phyloP scores from a whole-genome alignment of 2,888 invertebrate genomes.

The Furcula furcula region DNA sequence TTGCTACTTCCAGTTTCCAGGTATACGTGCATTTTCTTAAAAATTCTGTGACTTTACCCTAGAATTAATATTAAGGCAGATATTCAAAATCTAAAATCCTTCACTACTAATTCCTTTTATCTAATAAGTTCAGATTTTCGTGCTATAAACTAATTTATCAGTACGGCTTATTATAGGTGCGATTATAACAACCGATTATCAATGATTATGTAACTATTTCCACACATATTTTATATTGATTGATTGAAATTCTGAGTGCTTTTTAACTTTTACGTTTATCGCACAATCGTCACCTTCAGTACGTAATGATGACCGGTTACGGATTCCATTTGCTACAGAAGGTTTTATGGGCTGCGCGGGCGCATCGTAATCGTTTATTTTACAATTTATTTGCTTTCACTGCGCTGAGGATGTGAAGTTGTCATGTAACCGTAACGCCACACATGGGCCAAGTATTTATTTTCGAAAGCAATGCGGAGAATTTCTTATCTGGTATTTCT shows the following conservation, averaged over 20 bases:
- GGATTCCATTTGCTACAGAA: slow-evolving; percentile 14
- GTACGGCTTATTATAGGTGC: no score
- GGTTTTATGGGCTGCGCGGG: slow-evolving; percentile 19
- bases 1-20: slow-evolving; percentile 59
- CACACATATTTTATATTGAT: not conserved
- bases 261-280: not conserved
- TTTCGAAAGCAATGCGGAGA: slow-evolving; percentile 33
- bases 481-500: slow-evolving; percentile 4
- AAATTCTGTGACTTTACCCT: no score
- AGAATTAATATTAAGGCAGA: no score
- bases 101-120: no score
- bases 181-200: no score
- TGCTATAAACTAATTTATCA: no score
- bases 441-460: slow-evolving; percentile 40
- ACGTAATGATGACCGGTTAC: slow-evolving; percentile 15
- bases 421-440: slow-evolving; percentile 50
- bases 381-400: slow-evolving; percentile 73
- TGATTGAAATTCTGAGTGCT: not conserved
- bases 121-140: no score
- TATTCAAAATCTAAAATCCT: no score
- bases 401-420: slow-evolving; percentile 45
- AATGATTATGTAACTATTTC: not conserved
- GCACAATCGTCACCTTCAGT: slow-evolving; percentile 8
- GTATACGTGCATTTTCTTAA: no score
- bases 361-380: slow-evolving; percentile 45